Evolutionary conservation across 2,888 invertebrate genomes (phyloP).

Genomic region (Lasius platythorax): DNA sequence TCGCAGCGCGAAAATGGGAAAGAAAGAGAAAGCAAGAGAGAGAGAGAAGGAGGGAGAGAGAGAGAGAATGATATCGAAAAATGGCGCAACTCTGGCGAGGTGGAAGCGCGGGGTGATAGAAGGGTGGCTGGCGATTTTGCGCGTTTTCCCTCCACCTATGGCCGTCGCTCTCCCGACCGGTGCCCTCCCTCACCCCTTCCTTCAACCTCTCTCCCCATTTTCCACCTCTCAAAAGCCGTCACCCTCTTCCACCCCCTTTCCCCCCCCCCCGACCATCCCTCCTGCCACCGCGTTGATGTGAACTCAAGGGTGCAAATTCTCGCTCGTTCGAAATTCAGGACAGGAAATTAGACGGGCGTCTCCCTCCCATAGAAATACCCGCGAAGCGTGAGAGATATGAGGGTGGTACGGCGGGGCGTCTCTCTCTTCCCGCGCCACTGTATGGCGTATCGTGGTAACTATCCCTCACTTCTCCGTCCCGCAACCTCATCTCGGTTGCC

Average conservation of each 20-base stretch:
- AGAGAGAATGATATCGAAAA: conserved; percentile 66
- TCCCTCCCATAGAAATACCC: conserved; percentile 84
- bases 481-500: conserved; percentile 57
- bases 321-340: conserved; percentile 85
- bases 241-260: not conserved
- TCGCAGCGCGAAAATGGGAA: conserved; percentile 31
- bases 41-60: not conserved
- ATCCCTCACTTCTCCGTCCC: conserved; percentile 53
- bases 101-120: conserved; percentile 50
- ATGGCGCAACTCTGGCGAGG: conserved; percentile 62
- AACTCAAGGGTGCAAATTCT: conserved; percentile 85
- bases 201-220: conserved; percentile 35
- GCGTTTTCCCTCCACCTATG: conserved; percentile 66
- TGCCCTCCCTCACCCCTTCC: conserved; percentile 43
- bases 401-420: conserved; percentile 65
- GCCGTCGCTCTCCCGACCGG: conserved; percentile 60
- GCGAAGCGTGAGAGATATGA: conserved; percentile 85
- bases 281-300: conserved; percentile 77
- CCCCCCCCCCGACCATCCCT: conserved; percentile 28
- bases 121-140: conserved; percentile 70
- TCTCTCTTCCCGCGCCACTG: conserved; percentile 20
- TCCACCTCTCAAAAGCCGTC: conserved; percentile 30
- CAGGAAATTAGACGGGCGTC: conserved; percentile 85
- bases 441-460: conserved; percentile 68
- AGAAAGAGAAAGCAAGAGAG: not conserved